Evolutionary conservation across 2,888 invertebrate genomes (phyloP), one percentile per base, ranked within the genome.

Genomic region (Neoascia interrupta): DNA sequence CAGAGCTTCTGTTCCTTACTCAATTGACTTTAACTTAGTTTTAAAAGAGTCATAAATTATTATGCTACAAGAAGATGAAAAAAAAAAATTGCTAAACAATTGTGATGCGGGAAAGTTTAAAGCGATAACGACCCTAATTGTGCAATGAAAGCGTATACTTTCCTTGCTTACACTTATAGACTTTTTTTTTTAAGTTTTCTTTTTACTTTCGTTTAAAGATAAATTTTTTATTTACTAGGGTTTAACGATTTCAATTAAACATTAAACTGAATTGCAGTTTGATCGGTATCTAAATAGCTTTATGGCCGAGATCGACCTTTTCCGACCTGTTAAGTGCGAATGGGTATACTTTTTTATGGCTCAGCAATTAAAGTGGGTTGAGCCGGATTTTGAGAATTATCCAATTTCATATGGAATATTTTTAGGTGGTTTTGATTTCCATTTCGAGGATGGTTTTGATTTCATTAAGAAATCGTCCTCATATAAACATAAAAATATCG

Each of bases 111-210:
- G 49, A 69, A 69, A 69, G 68, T 69, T 69, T n/a, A n/a, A n/a
- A n/a, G n/a, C 51, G 58, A 58, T 69, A 51, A 58, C 68, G 58
- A 69, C 58, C 68, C 68, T 69, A 69, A 69, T 69, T 69, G 68
- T 49, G 13, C 68, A 69, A 69, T 34, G 68, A 69, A 69, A 69
- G 68, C 68, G 68, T 49, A 58, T 18, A 43, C 68, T 69, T 69
- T 69, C 58, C 41, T 69, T 58, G n/a, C n/a, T n/a, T n/a, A n/a
- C n/a, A n/a, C n/a, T n/a, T n/a, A 45, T 41, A 1, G 10, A 8
- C 13, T 51, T 54, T 45, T 23, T 5, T 36, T 49, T 47, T 28
- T 5, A 11, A 31, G 49, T 66, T 69, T 51, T 18, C n/a, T 18
- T 58, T 54, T 58, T 51, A 69, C 58, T 60, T 69, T 58, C 68